A percentile compares a stretch with the other conserved stretches of the same genome.
These are phyloP conservation scores for Protobothrops flavoviridis DNA, from an alignment of 2,113 vertebrate genomes.

Conservation along the genomic window DNA sequence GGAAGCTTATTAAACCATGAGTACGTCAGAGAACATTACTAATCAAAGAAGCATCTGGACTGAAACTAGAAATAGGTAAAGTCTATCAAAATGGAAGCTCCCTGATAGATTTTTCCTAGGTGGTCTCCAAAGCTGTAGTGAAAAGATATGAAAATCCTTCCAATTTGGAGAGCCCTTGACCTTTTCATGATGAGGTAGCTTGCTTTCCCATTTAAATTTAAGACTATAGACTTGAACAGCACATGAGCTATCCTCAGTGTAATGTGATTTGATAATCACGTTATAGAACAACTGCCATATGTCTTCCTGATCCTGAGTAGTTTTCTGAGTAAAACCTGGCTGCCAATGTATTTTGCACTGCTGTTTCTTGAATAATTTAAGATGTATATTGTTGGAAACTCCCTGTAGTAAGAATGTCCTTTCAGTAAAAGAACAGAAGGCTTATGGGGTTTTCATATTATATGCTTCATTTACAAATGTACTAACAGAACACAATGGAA, in stretches of 20 bases:
- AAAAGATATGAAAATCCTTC: neutral
- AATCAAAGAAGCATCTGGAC: conserved; percentile 22
- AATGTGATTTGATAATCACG: neutral
- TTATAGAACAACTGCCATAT: neutral
- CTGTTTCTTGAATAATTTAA: neutral
- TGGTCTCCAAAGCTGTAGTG: neutral
- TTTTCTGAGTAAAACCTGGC: neutral
- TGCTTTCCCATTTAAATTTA: neutral
- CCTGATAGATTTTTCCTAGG: neutral
- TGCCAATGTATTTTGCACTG: neutral
- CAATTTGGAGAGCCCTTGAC: neutral
- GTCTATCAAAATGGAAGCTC: too few relatives aligned
- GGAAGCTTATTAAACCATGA: conserved; percentile 31
- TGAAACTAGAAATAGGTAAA: neutral
- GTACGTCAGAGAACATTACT: conserved; percentile 36
- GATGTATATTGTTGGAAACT: neutral
- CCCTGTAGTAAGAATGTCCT: neutral
- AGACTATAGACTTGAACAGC: neutral
- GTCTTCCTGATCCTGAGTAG: neutral
- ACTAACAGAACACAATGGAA: neutral
- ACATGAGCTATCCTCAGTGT: neutral
- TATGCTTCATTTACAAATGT: neutral
- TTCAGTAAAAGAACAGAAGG: neutral
- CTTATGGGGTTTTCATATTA: neutral
- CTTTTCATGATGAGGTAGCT: neutral